Conservation (phyloP, 2,797 vertebrate genomes). For the Numenius phaeopus region DNA sequence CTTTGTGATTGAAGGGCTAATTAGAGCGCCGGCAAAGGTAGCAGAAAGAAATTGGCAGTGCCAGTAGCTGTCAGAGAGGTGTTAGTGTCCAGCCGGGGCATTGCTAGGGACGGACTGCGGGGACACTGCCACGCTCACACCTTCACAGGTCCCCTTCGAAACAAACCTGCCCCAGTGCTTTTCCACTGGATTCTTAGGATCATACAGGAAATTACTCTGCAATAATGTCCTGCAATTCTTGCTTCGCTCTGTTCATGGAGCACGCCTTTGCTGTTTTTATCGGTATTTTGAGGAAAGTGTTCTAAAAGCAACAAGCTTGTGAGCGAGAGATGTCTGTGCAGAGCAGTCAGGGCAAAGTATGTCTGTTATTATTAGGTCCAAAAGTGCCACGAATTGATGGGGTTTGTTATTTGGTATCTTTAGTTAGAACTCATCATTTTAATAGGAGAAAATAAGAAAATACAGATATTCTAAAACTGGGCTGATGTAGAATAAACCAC, state of each 20-base stretch:
- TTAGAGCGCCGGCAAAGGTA: background rate
- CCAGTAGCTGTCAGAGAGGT: background rate
- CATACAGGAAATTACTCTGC: background rate
- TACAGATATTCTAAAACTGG: background rate
- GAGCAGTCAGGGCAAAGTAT: background rate
- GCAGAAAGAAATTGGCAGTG: slow-evolving; percentile 13
- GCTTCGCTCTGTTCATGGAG: background rate
- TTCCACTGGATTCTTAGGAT: background rate
- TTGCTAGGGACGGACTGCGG: background rate
- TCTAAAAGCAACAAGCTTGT: background rate
- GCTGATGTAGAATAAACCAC: background rate
- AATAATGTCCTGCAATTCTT: too few relatives aligned
- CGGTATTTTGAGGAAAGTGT: background rate
- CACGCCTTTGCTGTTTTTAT: background rate
- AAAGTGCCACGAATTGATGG: background rate
- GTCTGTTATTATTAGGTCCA: background rate
- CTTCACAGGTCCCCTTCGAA: background rate
- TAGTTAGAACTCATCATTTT: background rate
- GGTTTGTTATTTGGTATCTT: background rate
- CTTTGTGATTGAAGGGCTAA: background rate
- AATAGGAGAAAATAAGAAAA: background rate
- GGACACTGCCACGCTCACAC: background rate
- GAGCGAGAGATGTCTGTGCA: background rate
- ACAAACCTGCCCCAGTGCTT: background rate
- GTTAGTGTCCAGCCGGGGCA: background rate